These are phyloP conservation scores for Lomographa bimaculata DNA, from an alignment of 2,888 invertebrate species.

Conservation along the genomic window DNA sequence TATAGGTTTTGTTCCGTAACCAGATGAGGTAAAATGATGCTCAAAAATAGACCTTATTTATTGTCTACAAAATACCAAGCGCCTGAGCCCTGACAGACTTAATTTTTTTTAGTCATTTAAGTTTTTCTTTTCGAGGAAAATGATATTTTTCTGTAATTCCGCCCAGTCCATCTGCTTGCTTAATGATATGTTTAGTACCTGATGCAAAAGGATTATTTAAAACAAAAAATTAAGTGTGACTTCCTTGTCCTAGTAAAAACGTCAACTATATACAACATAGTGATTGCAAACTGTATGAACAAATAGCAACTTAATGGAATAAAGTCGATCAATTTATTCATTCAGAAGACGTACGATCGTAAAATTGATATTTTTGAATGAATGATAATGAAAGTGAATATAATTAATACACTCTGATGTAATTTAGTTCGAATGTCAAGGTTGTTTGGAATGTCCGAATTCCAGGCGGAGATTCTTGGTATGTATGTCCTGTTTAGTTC, in stretches of 20 bases:
- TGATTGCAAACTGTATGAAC: conserved; percentile 1
- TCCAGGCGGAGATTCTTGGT: conserved; percentile 13
- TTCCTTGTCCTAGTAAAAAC: conserved; percentile 1
- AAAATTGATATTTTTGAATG: conserved; percentile 29
- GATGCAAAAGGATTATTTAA: too few relatives aligned
- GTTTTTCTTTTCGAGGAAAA: too few relatives aligned
- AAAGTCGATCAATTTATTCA: conserved; percentile 23
- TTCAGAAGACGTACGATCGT: conserved; percentile 30
- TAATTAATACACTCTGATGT: conserved; percentile 33
- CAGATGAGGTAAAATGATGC: too few relatives aligned
- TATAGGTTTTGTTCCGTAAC: too few relatives aligned
- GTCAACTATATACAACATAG: conserved; percentile 1
- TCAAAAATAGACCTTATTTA: too few relatives aligned
- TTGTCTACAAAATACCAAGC: too few relatives aligned
- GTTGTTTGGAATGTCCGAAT: conserved; percentile 22
- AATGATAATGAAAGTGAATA: conserved; percentile 34
- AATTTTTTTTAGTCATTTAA: too few relatives aligned
- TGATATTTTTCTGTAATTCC: too few relatives aligned
- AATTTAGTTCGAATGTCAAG: conserved; percentile 38
- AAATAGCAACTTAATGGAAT: conserved; percentile 7
- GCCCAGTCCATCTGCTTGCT: too few relatives aligned
- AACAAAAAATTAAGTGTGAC: too few relatives aligned
- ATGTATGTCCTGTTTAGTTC: conserved; percentile 24
- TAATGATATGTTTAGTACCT: too few relatives aligned
- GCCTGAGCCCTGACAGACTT: too few relatives aligned